These are phyloP conservation scores for Silurus lanzhouensis DNA, from an alignment of 2,797 vertebrate species.

Conservation along the genomic window DNA sequence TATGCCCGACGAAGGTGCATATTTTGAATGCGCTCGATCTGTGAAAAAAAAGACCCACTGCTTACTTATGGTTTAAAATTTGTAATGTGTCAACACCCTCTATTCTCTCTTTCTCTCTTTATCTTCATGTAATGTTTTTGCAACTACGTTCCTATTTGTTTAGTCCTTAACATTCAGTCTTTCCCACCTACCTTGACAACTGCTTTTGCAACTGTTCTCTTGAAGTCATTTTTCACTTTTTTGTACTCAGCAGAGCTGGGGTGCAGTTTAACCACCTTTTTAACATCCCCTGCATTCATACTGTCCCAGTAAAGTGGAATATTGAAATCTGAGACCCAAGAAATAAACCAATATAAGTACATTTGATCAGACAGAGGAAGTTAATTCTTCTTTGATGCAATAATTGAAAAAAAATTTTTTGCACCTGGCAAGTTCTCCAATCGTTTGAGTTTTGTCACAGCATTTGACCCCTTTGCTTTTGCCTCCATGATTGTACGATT, in stretches of 20 bases:
- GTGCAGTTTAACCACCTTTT: constrained; percentile 46
- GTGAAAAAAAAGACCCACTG: background rate
- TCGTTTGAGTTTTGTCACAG: constrained; percentile 53
- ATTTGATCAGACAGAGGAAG: background rate
- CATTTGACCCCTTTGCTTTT: fast-evolving
- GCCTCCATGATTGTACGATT: constrained; percentile 46
- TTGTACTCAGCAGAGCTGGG: constrained; percentile 58
- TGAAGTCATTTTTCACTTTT: constrained; percentile 56
- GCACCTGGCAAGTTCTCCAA: constrained; percentile 62
- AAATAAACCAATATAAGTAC: background rate
- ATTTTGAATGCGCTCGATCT: constrained; percentile 73
- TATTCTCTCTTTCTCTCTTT: background rate
- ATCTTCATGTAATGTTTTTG: background rate
- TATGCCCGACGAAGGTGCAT: constrained; percentile 63
- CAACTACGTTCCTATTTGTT: background rate
- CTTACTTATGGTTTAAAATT: background rate
- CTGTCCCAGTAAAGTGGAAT: constrained; percentile 69
- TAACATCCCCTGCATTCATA: constrained; percentile 38
- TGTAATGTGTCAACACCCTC: background rate
- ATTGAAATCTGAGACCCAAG: constrained; percentile 59
- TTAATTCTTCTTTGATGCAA: background rate
- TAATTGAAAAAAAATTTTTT: constrained; percentile 6
- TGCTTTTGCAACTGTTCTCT: constrained; percentile 30
- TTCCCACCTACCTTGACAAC: constrained; percentile 59
- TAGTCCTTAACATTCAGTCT: background rate